These are phyloP conservation scores for Melanitta fusca DNA, from an alignment of 2,797 vertebrate species.

Conservation along the genomic window DNA sequence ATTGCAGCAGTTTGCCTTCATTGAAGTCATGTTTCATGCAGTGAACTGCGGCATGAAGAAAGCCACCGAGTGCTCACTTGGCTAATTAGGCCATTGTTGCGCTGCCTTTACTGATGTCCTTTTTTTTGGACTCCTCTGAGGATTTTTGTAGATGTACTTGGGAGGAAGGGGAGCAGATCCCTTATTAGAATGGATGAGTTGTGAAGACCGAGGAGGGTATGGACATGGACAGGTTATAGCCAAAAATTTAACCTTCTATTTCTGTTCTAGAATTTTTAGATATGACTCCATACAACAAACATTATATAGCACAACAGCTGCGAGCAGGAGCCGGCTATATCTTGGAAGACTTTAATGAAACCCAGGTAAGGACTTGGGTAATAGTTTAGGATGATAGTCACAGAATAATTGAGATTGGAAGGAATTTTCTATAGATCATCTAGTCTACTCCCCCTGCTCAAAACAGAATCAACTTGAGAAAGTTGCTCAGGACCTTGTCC, in stretches of 20 bases:
- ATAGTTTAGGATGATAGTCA: neutral
- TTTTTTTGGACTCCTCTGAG: neutral
- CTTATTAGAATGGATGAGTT: neutral
- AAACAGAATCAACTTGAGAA: neutral
- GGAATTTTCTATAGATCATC: neutral
- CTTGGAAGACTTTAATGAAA: constrained; percentile 94
- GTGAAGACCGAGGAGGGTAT: neutral
- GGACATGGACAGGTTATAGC: neutral
- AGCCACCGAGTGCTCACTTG: neutral
- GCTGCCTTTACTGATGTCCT: neutral
- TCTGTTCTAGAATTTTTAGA: constrained; percentile 85
- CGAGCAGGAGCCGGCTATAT: constrained; percentile 93
- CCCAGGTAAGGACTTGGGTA: constrained; percentile 83
- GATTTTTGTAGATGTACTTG: neutral
- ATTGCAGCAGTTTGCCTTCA: neutral
- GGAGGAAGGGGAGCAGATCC: neutral
- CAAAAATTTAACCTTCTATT: constrained; percentile 3
- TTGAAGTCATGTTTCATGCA: neutral
- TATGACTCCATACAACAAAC: constrained; percentile 89
- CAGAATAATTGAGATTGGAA: neutral
- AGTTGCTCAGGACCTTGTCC: neutral
- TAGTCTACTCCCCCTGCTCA: neutral
- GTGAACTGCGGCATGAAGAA: neutral
- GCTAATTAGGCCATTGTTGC: neutral
- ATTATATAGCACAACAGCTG: constrained; percentile 90